phyloP scores from a whole-genome alignment of 2,113 vertebrate genomes.

The Pipa parva region DNA sequence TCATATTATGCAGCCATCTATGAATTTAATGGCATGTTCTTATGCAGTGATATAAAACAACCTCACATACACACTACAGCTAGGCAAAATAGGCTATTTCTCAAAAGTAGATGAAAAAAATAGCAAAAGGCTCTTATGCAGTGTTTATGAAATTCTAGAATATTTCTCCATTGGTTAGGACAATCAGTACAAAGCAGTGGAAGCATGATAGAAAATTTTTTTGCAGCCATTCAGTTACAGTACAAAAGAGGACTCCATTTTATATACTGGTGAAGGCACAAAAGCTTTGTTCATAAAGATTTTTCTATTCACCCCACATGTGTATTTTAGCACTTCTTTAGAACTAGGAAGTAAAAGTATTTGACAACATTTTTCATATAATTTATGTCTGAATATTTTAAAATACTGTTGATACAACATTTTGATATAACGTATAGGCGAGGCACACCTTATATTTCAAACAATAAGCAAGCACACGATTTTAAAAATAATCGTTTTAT shows the following conservation, averaged over 20 bases:
- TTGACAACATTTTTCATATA: not conserved
- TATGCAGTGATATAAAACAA: not conserved
- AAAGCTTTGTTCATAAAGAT: conserved; percentile 28
- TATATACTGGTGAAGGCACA: conserved; percentile 32
- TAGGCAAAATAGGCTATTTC: not conserved
- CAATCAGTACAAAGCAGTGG: not conserved
- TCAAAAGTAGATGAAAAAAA: no score
- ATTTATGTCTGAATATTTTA: no score
- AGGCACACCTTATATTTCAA: no score
- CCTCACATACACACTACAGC: not conserved
- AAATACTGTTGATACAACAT: no score
- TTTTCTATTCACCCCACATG: conserved; percentile 7
- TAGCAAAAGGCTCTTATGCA: no score
- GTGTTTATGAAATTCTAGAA: not conserved
- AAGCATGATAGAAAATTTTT: not conserved
- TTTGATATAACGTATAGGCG: no score
- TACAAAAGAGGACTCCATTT: conserved; percentile 37
- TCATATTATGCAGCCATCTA: not conserved
- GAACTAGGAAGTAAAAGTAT: conserved; percentile 1
- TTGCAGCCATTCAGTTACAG: conserved; percentile 38
- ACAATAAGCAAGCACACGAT: not conserved
- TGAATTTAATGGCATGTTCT: not conserved
- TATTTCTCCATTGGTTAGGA: not conserved
- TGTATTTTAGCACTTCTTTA: conserved; percentile 12
- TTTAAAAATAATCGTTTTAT: not conserved